These are phyloP conservation scores for Eptesicus fuscus DNA, from an alignment of 2,113 vertebrate genomes.

Conservation along the genomic window DNA sequence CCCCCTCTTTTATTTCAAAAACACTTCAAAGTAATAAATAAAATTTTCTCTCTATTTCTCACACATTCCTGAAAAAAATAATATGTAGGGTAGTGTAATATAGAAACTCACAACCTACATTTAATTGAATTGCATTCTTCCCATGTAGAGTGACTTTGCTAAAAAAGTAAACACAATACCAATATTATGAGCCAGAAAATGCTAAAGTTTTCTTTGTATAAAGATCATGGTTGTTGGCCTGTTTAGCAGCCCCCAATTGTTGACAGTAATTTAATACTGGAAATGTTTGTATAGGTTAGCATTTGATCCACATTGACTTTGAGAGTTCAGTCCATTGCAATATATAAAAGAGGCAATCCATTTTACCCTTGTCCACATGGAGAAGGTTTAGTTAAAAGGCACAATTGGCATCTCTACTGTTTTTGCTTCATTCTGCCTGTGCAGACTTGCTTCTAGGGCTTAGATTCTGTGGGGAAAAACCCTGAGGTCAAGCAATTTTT, in stretches of 20 bases:
- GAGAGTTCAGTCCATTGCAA: neutral
- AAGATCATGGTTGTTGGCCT: neutral
- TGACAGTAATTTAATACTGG: neutral
- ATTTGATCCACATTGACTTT: neutral
- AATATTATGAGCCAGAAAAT: neutral
- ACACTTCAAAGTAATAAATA: neutral
- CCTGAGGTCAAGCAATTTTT: neutral
- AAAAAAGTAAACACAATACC: neutral
- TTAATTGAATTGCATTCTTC: constrained; percentile 20
- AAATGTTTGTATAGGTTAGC: neutral
- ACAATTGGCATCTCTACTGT: neutral
- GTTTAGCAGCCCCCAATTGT: neutral
- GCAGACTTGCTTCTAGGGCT: neutral
- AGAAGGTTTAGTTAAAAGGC: neutral
- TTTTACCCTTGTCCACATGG: neutral
- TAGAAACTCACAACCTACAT: neutral
- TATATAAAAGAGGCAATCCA: neutral
- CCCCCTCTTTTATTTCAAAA: neutral
- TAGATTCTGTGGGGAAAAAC: neutral
- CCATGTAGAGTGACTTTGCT: neutral
- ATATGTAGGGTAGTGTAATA: neutral
- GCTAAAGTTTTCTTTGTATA: neutral
- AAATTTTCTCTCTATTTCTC: neutral
- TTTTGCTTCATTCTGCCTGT: neutral
- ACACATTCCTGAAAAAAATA: constrained; percentile 22